A percentile compares a stretch with the other conserved stretches of the same genome.
These are phyloP conservation scores for Holocentrus rufus DNA, from an alignment of 2,797 vertebrate species.

Conservation along the genomic window DNA sequence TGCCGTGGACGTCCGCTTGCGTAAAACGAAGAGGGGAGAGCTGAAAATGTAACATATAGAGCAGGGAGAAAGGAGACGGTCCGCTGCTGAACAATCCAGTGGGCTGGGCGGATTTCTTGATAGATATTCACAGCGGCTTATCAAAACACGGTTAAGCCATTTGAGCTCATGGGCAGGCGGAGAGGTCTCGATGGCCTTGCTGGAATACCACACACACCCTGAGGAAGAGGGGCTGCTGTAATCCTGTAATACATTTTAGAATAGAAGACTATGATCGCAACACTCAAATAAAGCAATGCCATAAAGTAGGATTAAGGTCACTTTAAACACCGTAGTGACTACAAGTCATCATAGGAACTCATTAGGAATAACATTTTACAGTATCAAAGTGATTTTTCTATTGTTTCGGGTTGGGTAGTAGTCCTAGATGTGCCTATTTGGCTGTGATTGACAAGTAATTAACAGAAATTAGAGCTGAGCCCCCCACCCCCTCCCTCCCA, in stretches of 20 bases:
- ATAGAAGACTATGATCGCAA: conserved; percentile 11
- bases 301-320: too few species aligned
- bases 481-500: too few species aligned
- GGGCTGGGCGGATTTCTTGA: conserved; percentile 72
- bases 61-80: conserved; percentile 28
- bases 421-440: background rate
- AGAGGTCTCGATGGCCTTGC: conserved; percentile 15
- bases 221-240: background rate
- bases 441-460: background rate
- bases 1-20: conserved; percentile 70
- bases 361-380: too few species aligned
- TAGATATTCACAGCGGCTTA: conserved; percentile 75
- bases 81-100: conserved; percentile 64
- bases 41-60: conserved; percentile 67
- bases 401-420: too few species aligned
- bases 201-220: conserved; percentile 1
- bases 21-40: conserved; percentile 61
- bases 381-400: too few species aligned
- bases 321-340: too few species aligned
- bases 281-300: too few species aligned
- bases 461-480: background rate
- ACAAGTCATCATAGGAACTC: too few species aligned
- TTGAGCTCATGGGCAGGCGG: conserved; percentile 50
- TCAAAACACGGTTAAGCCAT: conserved; percentile 71
- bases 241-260: too few species aligned